A percentile compares a stretch with the other conserved stretches of the same genome.
phyloP scores from a whole-genome alignment of 2,797 vertebrate species.

The Lepidocolaptes lacrymiger region DNA sequence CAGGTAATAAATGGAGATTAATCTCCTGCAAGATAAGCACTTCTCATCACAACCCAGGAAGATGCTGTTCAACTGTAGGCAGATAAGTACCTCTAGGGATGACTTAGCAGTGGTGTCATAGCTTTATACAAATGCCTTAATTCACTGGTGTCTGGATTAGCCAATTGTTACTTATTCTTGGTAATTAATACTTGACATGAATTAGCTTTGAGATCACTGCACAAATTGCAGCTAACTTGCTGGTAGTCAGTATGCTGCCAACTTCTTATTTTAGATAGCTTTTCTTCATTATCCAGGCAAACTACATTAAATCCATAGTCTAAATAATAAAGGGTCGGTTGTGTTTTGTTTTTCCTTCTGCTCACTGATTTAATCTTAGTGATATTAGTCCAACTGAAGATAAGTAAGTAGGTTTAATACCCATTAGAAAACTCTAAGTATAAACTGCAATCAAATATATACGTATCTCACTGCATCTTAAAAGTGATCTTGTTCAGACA shows the following conservation, averaged over 20 bases:
- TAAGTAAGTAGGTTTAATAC: not conserved
- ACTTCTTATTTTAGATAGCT: not conserved
- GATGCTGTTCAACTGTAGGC: not conserved
- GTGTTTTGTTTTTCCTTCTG: not conserved
- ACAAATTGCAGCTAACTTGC: not conserved
- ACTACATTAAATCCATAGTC: not conserved
- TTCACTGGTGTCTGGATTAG: constrained; percentile 16
- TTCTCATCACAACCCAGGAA: not conserved
- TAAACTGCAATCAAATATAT: not conserved
- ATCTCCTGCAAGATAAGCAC: constrained; percentile 19
- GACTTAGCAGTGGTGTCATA: not conserved
- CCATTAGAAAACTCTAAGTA: not conserved
- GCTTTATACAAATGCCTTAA: not conserved
- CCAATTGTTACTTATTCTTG: not conserved
- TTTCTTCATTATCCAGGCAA: not conserved
- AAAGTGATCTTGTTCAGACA: not conserved
- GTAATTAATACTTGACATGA: constrained; percentile 41
- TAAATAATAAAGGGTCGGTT: not conserved
- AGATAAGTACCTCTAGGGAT: not conserved
- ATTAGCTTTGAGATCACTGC: not conserved
- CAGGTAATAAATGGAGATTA: constrained; percentile 22
- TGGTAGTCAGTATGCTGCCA: not conserved
- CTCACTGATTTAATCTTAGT: not conserved
- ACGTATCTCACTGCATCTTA: not conserved
- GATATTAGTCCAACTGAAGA: not conserved